Evolutionary conservation across 2,797 vertebrate genomes (phyloP), one percentile per base, ranked within the genome.

Genomic region (Alcedo quadribrachys): DNA sequence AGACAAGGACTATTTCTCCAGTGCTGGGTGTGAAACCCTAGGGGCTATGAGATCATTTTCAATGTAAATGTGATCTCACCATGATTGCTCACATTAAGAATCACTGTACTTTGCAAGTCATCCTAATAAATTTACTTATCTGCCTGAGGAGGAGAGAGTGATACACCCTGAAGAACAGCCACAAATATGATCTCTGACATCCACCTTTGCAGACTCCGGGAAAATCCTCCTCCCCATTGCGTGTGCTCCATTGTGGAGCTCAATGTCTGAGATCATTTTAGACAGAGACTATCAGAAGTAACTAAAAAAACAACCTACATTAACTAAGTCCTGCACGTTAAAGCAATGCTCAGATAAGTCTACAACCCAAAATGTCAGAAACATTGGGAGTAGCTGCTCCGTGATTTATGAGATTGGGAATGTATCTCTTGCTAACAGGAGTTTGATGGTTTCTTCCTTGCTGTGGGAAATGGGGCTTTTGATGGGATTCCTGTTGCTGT

Each of bases 51-150:
- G 92, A 74, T 92, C n/a, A 92, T 91, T 91, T 94, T 86, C 77
- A 43, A 80, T 84, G 92, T 84, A 84, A 88, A 93, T 57, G 75
- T 92, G 85, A 92, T 87, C 91, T 90, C 93, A 92, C 21, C 85
- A 63, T 2, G 3, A 87, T 63, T 82, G 74, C 68, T 78, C 32
- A 79, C 88, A 84, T 90, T 94, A 94, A 76, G 74, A 25, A 91
- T 67, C 60, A 7, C 37, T 42, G 69, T 93, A 66, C 90, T 89
- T 88, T 92, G 78, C 83, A 96, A 93, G 85, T 86, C 87, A 81
- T 80, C 53, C 50, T 92, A 81, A 90, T 95, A 90, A 89, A 91
- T 91, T 85, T 58, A 83, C 40, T 95, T 80, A 32, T 82, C 65
- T 85, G 76, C 65, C 43, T 4, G 33, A 60, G 58, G 50, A 87